Conservation (phyloP, 2,888 invertebrate genomes). For the Megalurothrips usitatus region DNA sequence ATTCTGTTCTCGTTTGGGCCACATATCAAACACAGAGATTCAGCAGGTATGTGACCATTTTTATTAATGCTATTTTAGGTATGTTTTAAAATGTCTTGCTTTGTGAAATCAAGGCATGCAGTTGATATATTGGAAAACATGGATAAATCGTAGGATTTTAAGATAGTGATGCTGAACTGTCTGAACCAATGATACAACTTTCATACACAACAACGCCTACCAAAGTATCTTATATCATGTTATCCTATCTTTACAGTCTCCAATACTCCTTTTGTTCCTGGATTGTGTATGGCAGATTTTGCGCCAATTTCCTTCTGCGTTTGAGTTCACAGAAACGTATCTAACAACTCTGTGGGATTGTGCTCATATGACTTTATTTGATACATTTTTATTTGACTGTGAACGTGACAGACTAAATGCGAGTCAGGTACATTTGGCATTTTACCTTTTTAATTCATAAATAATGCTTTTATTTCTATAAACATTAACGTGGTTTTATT, state of each 20-base stretch:
- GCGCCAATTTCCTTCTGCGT: conserved; percentile 80
- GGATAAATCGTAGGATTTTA: conserved; percentile 1
- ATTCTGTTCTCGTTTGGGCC: conserved; percentile 55
- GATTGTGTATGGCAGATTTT: conserved; percentile 91
- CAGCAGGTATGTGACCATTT: conserved; percentile 35
- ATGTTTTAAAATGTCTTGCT: conserved; percentile 28
- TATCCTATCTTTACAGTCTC: conserved; percentile 56
- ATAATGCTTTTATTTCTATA: conserved; percentile 20
- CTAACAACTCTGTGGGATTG: conserved; percentile 90
- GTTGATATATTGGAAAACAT: neutral
- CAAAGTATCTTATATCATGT: conserved; percentile 17
- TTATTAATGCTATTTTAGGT: conserved; percentile 18
- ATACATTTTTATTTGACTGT: conserved; percentile 88
- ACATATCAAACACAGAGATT: conserved; percentile 39
- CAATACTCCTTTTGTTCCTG: conserved; percentile 83
- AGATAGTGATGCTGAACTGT: neutral
- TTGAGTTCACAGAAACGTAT: conserved; percentile 90
- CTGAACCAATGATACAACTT: neutral
- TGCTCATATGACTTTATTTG: conserved; percentile 80
- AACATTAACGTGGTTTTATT: conserved; percentile 27
- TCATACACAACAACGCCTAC: neutral
- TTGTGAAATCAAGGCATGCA: neutral
- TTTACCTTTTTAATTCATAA: conserved; percentile 7
- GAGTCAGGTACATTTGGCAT: conserved; percentile 50
- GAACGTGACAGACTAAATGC: conserved; percentile 70